Conservation (phyloP, 2,797 vertebrate species). For the Jordanella pulchra region DNA sequence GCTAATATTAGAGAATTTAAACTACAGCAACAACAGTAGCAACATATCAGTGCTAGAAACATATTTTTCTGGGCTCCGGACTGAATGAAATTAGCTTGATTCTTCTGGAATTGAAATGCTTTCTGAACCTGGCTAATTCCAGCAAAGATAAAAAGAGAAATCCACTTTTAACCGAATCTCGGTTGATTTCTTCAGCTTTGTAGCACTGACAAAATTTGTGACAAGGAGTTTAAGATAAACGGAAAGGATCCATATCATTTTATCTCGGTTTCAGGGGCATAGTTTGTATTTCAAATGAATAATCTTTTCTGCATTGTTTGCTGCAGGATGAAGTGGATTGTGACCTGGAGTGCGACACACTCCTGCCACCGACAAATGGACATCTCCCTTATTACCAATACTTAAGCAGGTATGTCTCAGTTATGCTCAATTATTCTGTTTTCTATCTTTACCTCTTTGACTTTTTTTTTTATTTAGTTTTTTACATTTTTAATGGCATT, state of each 20-base stretch:
- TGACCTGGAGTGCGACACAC: slow-evolving; percentile 79
- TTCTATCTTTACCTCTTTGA: background rate
- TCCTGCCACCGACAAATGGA: slow-evolving; percentile 82
- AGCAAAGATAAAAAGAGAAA: no score
- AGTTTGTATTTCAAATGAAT: background rate
- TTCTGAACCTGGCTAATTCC: no score
- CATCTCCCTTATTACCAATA: slow-evolving; percentile 77
- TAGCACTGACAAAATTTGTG: no score
- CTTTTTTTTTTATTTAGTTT: background rate
- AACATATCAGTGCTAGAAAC: background rate
- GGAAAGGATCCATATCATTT: background rate
- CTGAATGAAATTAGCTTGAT: background rate
- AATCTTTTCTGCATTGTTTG: background rate
- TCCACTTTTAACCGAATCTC: no score
- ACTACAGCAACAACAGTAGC: background rate
- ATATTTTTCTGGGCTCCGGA: background rate
- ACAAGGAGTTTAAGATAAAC: no score
- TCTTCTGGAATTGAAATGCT: background rate
- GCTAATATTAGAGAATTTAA: background rate
- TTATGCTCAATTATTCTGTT: background rate
- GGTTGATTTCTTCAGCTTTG: no score
- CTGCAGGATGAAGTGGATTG: slow-evolving; percentile 77
- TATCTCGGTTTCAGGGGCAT: background rate
- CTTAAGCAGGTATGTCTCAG: slow-evolving; percentile 75
- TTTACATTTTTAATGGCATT: background rate